These are phyloP conservation scores for Chiloscyllium plagiosum DNA, from an alignment of 2,113 vertebrate species.

Conservation along the genomic window DNA sequence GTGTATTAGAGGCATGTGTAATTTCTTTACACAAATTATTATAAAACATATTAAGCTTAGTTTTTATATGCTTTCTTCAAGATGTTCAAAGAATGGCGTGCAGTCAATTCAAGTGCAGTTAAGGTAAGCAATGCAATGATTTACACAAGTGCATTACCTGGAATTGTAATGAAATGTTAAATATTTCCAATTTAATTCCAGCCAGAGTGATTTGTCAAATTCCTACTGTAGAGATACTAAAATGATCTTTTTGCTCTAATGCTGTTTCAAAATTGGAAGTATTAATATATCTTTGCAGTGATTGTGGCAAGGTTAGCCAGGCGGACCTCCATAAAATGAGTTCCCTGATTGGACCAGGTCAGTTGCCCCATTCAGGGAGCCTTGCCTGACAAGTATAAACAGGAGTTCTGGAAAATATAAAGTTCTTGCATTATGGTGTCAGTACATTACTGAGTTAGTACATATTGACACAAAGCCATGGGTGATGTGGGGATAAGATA, in stretches of 20 bases:
- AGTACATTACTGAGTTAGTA: no score
- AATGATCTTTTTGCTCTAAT: background rate
- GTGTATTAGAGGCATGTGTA: background rate
- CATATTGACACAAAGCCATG: no score
- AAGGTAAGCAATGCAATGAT: background rate
- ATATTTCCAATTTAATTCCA: background rate
- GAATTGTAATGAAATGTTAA: background rate
- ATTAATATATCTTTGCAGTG: background rate
- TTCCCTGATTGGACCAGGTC: no score
- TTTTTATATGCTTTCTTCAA: background rate
- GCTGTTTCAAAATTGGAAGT: background rate
- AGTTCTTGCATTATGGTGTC: no score
- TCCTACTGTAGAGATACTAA: background rate
- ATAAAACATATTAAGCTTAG: background rate
- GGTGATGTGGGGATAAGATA: no score
- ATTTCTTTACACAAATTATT: background rate
- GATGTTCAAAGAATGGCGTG: constrained; percentile 15
- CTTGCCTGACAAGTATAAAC: no score
- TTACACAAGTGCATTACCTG: background rate
- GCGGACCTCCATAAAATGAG: no score
- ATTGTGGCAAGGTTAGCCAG: no score
- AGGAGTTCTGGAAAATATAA: no score
- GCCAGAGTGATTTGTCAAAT: background rate
- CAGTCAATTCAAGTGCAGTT: constrained; percentile 33
- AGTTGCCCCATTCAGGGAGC: no score